These are phyloP conservation scores for Bruchidius siliquastri DNA, from an alignment of 2,888 invertebrate genomes.

Conservation along the genomic window DNA sequence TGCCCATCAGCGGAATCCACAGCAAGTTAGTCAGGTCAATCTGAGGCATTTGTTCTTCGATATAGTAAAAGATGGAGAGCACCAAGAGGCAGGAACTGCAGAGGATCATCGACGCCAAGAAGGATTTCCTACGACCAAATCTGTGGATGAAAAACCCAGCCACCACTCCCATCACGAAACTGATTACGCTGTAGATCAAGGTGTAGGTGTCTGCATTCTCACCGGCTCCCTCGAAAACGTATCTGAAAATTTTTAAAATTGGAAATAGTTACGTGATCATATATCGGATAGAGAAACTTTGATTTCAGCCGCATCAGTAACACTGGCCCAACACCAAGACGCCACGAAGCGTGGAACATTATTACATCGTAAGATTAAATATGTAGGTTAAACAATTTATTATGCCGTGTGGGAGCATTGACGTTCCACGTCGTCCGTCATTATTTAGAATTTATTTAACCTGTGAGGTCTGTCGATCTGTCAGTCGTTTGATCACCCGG, in stretches of 20 bases:
- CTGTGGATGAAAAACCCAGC: constrained; percentile 23
- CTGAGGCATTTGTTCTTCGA: constrained; percentile 20
- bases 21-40: constrained; percentile 24
- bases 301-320: too few species aligned
- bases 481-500: too few species aligned
- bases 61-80: constrained; percentile 29
- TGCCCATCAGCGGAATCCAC: constrained; percentile 37
- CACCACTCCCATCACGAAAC: neutral
- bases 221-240: neutral
- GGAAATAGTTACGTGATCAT: too few species aligned
- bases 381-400: too few species aligned
- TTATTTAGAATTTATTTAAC: too few species aligned
- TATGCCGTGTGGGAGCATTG: too few species aligned
- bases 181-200: neutral
- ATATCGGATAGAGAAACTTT: too few species aligned
- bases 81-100: constrained; percentile 19
- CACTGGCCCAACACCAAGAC: too few species aligned
- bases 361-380: too few species aligned
- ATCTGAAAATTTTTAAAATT: neutral
- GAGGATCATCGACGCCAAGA: constrained; percentile 26
- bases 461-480: too few species aligned
- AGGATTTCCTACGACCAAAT: constrained; percentile 28
- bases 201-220: neutral
- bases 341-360: too few species aligned
- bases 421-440: too few species aligned